Evolutionary conservation across 2,113 vertebrate genomes (phyloP).

Genomic region (Strix aluco): DNA sequence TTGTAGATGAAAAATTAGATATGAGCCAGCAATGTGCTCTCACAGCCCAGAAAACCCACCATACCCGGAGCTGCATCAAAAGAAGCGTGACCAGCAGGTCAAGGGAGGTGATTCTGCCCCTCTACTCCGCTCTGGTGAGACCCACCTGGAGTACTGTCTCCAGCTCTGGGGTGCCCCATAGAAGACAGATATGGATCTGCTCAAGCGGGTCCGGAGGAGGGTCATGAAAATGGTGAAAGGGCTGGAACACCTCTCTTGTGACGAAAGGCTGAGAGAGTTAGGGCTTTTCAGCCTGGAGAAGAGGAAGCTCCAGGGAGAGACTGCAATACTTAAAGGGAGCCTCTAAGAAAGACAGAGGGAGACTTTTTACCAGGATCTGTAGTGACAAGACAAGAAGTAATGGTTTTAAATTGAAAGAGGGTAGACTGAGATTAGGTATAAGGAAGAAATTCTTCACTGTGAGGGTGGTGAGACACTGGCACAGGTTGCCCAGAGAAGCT

Average conservation of each 20-base stretch:
- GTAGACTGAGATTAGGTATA: background rate
- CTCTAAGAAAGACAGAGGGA: background rate
- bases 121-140: background rate
- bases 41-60: background rate
- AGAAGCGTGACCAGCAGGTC: background rate
- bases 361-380: background rate
- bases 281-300: background rate
- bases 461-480: background rate
- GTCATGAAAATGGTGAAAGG: background rate
- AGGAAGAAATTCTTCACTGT: background rate
- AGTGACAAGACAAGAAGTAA: background rate
- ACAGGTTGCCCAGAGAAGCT: background rate
- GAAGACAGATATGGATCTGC: background rate
- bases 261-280: background rate
- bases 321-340: background rate
- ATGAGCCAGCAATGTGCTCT: rapidly evolving
- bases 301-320: background rate
- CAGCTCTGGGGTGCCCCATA: background rate
- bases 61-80: background rate
- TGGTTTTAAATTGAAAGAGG: background rate
- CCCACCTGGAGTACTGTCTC: background rate
- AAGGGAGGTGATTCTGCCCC: background rate
- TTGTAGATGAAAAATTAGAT: background rate
- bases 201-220: background rate
- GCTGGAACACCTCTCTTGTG: background rate